Evolutionary conservation across 1,140 invertebrate genomes (phyloP), one percentile per base, ranked within the genome.

Genomic region (Macrotrachela quadricornifera): DNA sequence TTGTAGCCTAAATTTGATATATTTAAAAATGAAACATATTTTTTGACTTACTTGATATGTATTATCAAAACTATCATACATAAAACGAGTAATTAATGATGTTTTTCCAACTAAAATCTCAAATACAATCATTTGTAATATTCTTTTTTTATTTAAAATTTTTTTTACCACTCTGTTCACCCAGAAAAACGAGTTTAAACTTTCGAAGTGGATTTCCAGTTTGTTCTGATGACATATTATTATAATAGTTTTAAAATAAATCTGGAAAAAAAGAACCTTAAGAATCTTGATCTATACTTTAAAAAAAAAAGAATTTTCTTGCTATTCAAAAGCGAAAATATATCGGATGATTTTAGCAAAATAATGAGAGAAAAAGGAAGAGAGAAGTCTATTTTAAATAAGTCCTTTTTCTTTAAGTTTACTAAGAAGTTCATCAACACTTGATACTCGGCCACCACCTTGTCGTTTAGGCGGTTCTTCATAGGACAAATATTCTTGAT

Each of bases 41-140:
- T n/a, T n/a, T n/a, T n/a, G n/a, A 30, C 21, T 30, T 30, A 30
- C 92, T 79, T 99, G 92, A 75, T 99, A 99, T 60, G 92, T 97
- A 74, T 96, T 97, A 77, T 99, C 92, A 75, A 99, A 99, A 72
- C 88, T 96, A 76, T 99, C 92, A 73, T 99, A 99, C 92, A 99
- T 99, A 75, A 99, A 99, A 65, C 92, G 80, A 64, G 92, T 99
- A 65, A 99, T 99, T 50, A 99, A 77, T 45, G 92, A 97, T 16
- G 92, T 99, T 73, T 99, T 99, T 42, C 92, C 92, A 66, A 99
- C 92, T 92, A 53, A 10, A 40, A 38, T 15, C 16, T 14, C 10
- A 45, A 36, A 46, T 15, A 37, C 12, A 9, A n/a, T 38, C 42
- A 40, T 1, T 15, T 16, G 6, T 16, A 21, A n/a, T 21, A 14